Evolutionary conservation across 2,888 invertebrate species (phyloP).

Genomic region (Hypercompe scribonia): DNA sequence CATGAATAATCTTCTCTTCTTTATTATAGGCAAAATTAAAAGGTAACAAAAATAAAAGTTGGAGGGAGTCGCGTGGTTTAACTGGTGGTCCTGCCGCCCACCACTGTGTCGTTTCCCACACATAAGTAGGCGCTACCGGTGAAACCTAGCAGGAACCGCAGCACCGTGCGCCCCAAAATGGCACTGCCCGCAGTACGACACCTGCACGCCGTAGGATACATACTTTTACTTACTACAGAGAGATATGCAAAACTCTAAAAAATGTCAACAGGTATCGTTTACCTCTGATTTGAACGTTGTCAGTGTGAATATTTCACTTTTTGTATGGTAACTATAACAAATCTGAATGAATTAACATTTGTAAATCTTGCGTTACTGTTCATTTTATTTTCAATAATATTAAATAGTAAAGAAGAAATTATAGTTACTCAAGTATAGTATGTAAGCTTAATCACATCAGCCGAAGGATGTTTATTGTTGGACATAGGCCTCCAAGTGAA

Average conservation of each 20-base stretch:
- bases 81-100: constrained; percentile 36
- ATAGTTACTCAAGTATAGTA: neutral
- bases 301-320: neutral
- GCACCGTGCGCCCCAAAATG: neutral
- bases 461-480: no score
- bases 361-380: no score
- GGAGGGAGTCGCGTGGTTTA: constrained; percentile 47
- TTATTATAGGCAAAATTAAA: constrained; percentile 80
- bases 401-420: neutral
- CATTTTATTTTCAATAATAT: no score
- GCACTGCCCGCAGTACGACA: neutral
- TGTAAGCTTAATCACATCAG: no score
- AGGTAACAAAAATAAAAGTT: constrained; percentile 73
- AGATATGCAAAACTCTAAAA: neutral
- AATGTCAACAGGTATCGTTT: neutral
- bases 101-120: constrained; percentile 12
- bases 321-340: neutral
- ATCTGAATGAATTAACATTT: no score
- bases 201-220: neutral
- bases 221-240: constrained; percentile 1
- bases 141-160: constrained; percentile 2
- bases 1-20: constrained; percentile 86
- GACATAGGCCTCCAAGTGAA: no score
- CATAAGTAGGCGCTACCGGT: neutral
- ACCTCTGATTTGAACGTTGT: neutral